Evolutionary conservation across 2,888 invertebrate genomes (phyloP), one percentile per base, ranked within the genome.

Genomic region (Luperina nickerlii): DNA sequence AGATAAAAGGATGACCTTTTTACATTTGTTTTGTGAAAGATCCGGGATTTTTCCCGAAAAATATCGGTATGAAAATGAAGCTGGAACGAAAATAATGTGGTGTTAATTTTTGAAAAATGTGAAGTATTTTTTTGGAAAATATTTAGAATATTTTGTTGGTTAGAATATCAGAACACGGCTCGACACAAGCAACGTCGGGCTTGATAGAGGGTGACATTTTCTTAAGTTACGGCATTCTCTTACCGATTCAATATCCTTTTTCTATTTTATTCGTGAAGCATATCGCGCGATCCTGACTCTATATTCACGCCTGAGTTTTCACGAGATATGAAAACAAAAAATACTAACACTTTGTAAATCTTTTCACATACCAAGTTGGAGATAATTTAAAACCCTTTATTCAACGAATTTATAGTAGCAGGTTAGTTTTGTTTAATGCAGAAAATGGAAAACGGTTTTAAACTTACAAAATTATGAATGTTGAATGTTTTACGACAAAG

Each of bases 231-330:
- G 83, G 90, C 92, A 92, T 93, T 94, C 93, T 94, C 92, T 92
- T 91, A 90, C 92, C 92, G 93, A 94, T 95, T 94, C 95, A 94
- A 95, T 95, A 95, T 95, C 94, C 95, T 94, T 94, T 95, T 95
- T 94, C 94, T 94, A 94, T 95, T 95, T 94, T 92, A 91, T 92
- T 91, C 91, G 92, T 91, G 92, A 90, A 90, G 91, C 90, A 91
- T 92, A 92, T 91, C 91, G 87, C 87, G 83, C 83, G 87, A 91
- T 90, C 89, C 89, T 88, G 89, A 89, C 87, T 88, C 87, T 84
- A 89, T 91, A 91, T 91, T 91, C 92, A 86, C 83, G 89, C 86
- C 89, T 91, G 88, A 90, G 87, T 89, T 90, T 91, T 89, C 84
- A 83, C 88, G 86, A 91, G 90, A 81, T 76, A 83, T 70, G 83